Conservation (phyloP, 1,140 invertebrate genomes). For the Globodera ellingtonae region DNA sequence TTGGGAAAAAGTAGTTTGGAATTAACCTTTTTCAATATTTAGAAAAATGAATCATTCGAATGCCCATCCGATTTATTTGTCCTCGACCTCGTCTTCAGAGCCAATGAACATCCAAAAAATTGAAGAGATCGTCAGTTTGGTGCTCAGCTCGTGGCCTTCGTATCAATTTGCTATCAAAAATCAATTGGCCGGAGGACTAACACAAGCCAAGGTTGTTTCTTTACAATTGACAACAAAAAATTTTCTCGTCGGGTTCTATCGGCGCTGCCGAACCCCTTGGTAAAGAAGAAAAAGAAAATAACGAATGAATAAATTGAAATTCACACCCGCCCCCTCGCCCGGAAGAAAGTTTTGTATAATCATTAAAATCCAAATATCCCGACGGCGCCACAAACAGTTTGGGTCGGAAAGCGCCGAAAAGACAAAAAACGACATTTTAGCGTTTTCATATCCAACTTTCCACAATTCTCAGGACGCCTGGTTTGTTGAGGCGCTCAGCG, state of each 20-base stretch:
- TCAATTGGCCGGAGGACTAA: slow-evolving; percentile 15
- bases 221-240: not conserved
- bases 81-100: too few relatives aligned
- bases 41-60: too few relatives aligned
- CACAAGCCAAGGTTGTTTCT: slow-evolving; percentile 9
- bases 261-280: too few relatives aligned
- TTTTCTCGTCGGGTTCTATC: too few relatives aligned
- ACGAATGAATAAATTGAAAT: not conserved
- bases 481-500: slow-evolving; percentile 16
- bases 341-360: not conserved
- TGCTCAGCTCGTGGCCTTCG: slow-evolving; percentile 19
- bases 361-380: too few relatives aligned
- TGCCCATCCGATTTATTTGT: too few relatives aligned
- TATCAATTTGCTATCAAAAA: slow-evolving; percentile 31
- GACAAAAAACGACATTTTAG: not conserved
- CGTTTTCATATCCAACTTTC: not conserved
- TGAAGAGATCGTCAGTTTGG: slow-evolving; percentile 7
- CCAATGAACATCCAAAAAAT: not conserved
- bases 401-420: too few relatives aligned
- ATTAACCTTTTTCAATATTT: too few relatives aligned
- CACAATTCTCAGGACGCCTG: slow-evolving; percentile 2
- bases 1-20: too few relatives aligned
- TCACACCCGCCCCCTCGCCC: not conserved
- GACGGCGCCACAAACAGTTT: too few relatives aligned
- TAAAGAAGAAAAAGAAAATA: too few relatives aligned